Conservation (phyloP, 2,113 vertebrate species). For the Chloropsis cyanopogon region DNA sequence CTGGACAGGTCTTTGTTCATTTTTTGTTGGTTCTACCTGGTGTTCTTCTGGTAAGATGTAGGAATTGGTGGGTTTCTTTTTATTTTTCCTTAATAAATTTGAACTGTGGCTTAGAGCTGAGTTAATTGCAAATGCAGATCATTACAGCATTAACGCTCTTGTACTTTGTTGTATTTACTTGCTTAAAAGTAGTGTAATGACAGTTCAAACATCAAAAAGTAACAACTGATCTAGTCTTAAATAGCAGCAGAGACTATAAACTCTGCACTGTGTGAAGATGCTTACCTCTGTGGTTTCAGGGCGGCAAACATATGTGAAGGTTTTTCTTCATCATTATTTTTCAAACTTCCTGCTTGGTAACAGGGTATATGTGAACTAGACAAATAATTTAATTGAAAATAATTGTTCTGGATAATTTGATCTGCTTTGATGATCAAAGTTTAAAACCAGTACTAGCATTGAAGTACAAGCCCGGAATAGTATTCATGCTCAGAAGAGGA, state of each 20-base stretch:
- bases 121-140: background rate
- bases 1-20: background rate
- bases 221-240: background rate
- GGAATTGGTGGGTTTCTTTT: background rate
- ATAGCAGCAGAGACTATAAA: background rate
- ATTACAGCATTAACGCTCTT: fast-evolving
- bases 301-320: background rate
- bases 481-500: background rate
- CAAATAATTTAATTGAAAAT: background rate
- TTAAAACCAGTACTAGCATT: fast-evolving
- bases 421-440: background rate
- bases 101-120: background rate
- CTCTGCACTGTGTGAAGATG: background rate
- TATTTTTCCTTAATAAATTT: background rate
- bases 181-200: background rate
- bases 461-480: background rate
- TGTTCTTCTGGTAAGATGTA: background rate
- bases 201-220: background rate
- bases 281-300: background rate
- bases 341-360: background rate
- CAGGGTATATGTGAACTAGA: background rate
- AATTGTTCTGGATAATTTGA: background rate
- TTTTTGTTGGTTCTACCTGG: background rate
- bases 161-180: background rate
- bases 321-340: background rate